These are phyloP conservation scores for Lepidochitona cinerea DNA, from an alignment of 2,888 invertebrate species.

Conservation along the genomic window DNA sequence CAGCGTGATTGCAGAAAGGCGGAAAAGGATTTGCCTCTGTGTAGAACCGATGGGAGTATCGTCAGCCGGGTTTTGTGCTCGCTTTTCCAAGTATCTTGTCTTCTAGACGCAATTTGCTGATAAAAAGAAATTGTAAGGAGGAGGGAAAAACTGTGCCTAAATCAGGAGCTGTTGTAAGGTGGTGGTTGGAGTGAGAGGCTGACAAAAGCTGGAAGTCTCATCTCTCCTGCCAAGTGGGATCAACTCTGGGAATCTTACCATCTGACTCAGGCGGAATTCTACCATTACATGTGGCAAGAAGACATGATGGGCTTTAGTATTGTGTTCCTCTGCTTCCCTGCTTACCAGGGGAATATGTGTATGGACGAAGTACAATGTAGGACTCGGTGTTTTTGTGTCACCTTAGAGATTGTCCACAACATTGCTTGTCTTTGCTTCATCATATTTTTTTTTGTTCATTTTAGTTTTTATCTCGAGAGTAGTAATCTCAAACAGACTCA, in stretches of 20 bases:
- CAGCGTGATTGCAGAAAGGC: neutral
- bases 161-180: neutral
- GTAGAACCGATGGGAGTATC: neutral
- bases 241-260: neutral
- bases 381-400: too few species aligned
- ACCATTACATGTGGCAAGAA: too few species aligned
- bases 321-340: too few species aligned
- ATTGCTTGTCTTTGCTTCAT: too few species aligned
- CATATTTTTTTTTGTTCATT: too few species aligned
- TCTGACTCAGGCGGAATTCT: too few species aligned
- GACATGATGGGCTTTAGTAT: too few species aligned
- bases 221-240: neutral
- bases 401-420: too few species aligned
- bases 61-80: conserved; percentile 1
- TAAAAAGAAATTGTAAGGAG: conserved; percentile 1
- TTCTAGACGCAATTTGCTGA: neutral
- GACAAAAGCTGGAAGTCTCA: neutral
- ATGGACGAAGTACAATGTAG: too few species aligned
- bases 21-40: neutral
- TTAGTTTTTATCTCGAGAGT: too few species aligned
- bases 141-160: neutral
- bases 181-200: neutral
- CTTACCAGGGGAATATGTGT: too few species aligned
- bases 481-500: too few species aligned
- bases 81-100: conserved; percentile 4